phyloP scores from a whole-genome alignment of 2,888 invertebrate genomes.

The Drosophila acutilabella region DNA sequence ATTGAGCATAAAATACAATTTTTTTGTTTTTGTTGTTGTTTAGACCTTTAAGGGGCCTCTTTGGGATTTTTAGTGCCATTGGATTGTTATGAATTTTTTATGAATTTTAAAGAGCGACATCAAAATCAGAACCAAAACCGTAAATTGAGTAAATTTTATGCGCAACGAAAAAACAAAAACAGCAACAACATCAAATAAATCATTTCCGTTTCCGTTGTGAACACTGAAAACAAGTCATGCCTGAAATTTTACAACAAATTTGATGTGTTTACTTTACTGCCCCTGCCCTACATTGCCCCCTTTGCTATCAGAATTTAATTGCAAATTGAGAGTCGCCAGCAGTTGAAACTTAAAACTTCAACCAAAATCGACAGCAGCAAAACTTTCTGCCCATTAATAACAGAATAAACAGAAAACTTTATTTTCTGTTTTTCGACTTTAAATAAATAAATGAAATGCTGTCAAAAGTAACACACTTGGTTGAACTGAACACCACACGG shows the following conservation, averaged over 20 bases:
- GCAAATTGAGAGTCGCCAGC: slow-evolving; percentile 52
- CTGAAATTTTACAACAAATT: slow-evolving; percentile 62
- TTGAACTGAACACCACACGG: slow-evolving; percentile 9
- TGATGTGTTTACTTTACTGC: slow-evolving; percentile 24
- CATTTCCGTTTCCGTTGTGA: slow-evolving; percentile 70
- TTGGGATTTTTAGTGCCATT: slow-evolving; percentile 41
- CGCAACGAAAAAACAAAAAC: slow-evolving; percentile 28
- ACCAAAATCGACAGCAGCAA: slow-evolving; percentile 9
- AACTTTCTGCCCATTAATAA: slow-evolving; percentile 33
- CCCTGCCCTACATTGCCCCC: neutral
- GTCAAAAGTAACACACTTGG: slow-evolving; percentile 5
- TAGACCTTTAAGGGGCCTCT: slow-evolving; percentile 22
- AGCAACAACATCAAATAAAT: slow-evolving; percentile 53
- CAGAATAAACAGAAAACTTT: slow-evolving; percentile 34
- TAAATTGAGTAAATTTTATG: slow-evolving; percentile 48
- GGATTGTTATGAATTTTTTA: slow-evolving; percentile 61
- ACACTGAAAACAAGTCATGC: slow-evolving; percentile 58
- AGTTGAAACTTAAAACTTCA: slow-evolving; percentile 18
- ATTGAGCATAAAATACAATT: slow-evolving; percentile 57
- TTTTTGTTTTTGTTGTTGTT: neutral
- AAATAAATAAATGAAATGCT: slow-evolving; percentile 15
- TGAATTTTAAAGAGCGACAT: slow-evolving; percentile 46
- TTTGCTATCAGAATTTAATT: slow-evolving; percentile 47
- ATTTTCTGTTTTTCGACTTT: slow-evolving; percentile 20
- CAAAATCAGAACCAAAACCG: slow-evolving; percentile 35